Conservation (phyloP, 2,113 vertebrate species). For the Seriola rivoliana region DNA sequence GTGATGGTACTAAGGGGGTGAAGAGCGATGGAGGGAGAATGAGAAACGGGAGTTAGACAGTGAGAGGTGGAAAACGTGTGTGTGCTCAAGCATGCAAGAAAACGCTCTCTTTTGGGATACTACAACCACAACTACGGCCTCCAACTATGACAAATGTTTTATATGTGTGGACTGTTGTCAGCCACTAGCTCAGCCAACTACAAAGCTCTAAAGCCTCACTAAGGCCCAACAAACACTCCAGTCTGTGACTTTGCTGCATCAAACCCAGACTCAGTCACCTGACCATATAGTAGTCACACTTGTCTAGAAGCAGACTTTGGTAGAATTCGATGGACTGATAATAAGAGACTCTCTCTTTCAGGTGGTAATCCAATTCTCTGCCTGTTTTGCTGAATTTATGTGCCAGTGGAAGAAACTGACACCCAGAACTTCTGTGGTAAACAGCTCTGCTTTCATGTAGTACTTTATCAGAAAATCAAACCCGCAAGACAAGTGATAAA, state of each 20-base stretch:
- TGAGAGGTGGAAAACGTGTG: background rate
- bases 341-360: background rate
- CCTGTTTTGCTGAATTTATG: background rate
- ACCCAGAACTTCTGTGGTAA: background rate
- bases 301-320: background rate
- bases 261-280: background rate
- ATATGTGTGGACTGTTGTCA: background rate
- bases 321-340: background rate
- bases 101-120: background rate
- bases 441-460: conserved; percentile 30
- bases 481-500: conserved; percentile 8
- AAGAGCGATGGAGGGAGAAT: conserved; percentile 3
- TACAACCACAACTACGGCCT: conserved; percentile 1
- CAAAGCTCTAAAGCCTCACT: conserved; percentile 18
- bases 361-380: background rate
- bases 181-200: background rate
- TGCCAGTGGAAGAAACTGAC: background rate
- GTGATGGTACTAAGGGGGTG: background rate
- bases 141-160: background rate
- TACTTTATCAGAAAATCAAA: conserved; percentile 21
- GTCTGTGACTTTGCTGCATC: background rate
- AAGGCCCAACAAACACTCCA: conserved; percentile 7
- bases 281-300: background rate
- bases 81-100: background rate
- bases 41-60: background rate